Evolutionary conservation across 1,140 invertebrate genomes (phyloP).

Genomic region (Frieseomelitta varia): DNA sequence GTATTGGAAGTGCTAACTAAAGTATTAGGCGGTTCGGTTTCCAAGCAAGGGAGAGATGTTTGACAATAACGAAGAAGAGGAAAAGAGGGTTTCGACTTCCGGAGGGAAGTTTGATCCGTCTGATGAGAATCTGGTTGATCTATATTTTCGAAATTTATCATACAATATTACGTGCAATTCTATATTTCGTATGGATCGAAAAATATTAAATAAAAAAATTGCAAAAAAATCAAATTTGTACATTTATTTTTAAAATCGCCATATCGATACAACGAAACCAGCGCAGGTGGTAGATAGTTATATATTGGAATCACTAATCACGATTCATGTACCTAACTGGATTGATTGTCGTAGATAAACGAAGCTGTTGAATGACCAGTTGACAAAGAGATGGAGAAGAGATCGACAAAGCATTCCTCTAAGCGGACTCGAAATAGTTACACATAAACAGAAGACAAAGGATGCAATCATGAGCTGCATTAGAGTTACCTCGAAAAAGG

Average conservation of each 20-base stretch:
- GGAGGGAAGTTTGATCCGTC: conserved; percentile 55
- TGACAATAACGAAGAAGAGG: conserved; percentile 32
- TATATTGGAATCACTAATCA: background rate
- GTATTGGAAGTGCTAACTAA: conserved; percentile 60
- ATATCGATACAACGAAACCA: background rate
- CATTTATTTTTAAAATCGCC: background rate
- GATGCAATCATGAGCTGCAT: background rate
- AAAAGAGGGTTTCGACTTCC: conserved; percentile 18
- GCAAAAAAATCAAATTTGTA: background rate
- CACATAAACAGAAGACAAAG: background rate
- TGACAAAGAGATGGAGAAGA: conserved; percentile 16
- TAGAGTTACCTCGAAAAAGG: too few relatives aligned
- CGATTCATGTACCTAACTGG: conserved; percentile 29
- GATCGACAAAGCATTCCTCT: conserved; percentile 47
- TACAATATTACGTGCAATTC: too few relatives aligned
- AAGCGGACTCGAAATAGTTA: conserved; percentile 34
- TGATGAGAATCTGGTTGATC: conserved; percentile 27
- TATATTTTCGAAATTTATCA: background rate
- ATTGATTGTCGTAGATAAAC: conserved; percentile 59
- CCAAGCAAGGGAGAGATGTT: conserved; percentile 29
- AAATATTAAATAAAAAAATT: background rate
- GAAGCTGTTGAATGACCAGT: background rate
- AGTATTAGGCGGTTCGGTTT: conserved; percentile 57
- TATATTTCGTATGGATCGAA: background rate
- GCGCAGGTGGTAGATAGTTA: background rate